phyloP scores from a whole-genome alignment of 2,113 vertebrate species.

The Xiphophorus couchianus region DNA sequence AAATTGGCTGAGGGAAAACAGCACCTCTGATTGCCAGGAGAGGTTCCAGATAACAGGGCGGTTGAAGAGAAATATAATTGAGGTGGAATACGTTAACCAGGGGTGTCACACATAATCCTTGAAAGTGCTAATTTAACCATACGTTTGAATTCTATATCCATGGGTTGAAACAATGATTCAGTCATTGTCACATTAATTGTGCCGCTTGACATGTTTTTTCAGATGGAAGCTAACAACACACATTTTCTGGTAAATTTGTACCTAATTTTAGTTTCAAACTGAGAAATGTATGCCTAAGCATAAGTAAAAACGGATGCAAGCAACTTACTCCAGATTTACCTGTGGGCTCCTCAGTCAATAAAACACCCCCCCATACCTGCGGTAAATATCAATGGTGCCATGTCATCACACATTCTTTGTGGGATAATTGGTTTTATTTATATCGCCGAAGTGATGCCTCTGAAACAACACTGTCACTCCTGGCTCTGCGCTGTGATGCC shows the following conservation, averaged over 20 bases:
- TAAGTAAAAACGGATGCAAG: conserved; percentile 24
- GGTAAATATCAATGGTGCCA: conserved; percentile 66
- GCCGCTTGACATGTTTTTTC: conserved; percentile 91
- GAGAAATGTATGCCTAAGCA: conserved; percentile 10
- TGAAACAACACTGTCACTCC: conserved; percentile 78
- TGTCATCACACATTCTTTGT: conserved; percentile 57
- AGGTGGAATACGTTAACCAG: conserved; percentile 99
- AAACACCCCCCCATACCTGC: conserved; percentile 45
- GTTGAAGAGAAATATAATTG: conserved; percentile 99
- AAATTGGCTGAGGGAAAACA: conserved; percentile 99
- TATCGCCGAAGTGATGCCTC: conserved; percentile 71
- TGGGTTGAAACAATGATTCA: conserved; percentile 89
- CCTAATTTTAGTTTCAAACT: conserved; percentile 20
- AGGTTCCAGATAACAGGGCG: conserved; percentile 98
- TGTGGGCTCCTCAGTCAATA: conserved; percentile 56
- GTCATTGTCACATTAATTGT: conserved; percentile 86
- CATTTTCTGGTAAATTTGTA: conserved; percentile 4
- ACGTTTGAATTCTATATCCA: conserved; percentile 97
- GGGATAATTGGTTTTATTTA: conserved; percentile 81
- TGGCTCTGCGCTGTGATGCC: conserved; percentile 73
- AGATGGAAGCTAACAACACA: conserved; percentile 71
- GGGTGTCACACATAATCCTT: conserved; percentile 96
- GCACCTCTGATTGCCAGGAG: conserved; percentile 99
- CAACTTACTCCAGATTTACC: conserved; percentile 48
- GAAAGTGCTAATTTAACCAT: conserved; percentile 96